Conservation (phyloP, 2,888 invertebrate genomes). For the Drosophila pseudotakahashii region DNA sequence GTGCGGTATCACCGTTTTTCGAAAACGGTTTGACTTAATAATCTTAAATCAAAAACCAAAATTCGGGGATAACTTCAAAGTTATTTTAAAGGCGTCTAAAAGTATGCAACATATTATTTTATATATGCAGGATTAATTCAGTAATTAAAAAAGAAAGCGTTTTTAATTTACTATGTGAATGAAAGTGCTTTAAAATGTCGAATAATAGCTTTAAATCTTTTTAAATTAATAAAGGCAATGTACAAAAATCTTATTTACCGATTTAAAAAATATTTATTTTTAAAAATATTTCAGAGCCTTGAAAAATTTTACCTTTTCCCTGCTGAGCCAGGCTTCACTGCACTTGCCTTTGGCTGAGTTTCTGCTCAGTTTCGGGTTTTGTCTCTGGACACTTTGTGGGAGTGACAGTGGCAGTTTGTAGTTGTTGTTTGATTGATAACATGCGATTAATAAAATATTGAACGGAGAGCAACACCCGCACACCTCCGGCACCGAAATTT, state of each 20-base stretch:
- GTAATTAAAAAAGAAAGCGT: too few relatives aligned
- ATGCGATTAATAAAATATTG: conserved; percentile 81
- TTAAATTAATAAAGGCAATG: too few relatives aligned
- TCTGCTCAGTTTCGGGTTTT: conserved; percentile 15
- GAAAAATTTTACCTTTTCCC: not conserved
- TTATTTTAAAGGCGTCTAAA: not conserved
- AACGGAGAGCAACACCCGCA: conserved; percentile 46
- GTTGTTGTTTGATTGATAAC: conserved; percentile 78
- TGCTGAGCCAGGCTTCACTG: not conserved
- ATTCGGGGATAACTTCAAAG: too few relatives aligned
- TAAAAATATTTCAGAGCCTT: too few relatives aligned
- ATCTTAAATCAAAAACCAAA: too few relatives aligned
- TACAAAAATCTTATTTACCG: too few relatives aligned
- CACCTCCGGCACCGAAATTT: conserved; percentile 34
- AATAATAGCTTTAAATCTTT: too few relatives aligned
- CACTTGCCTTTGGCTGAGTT: conserved; percentile 15
- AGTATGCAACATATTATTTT: not conserved
- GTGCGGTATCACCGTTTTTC: too few relatives aligned
- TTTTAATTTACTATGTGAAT: not conserved
- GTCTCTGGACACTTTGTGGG: conserved; percentile 47
- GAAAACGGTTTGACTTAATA: too few relatives aligned
- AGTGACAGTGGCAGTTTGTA: conserved; percentile 49
- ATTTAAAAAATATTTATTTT: too few relatives aligned
- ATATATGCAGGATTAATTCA: too few relatives aligned
- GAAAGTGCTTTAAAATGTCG: too few relatives aligned